Evolutionary conservation across 2,888 invertebrate species (phyloP), one percentile per base, ranked within the genome.

Genomic region (Prenolepis imparis): DNA sequence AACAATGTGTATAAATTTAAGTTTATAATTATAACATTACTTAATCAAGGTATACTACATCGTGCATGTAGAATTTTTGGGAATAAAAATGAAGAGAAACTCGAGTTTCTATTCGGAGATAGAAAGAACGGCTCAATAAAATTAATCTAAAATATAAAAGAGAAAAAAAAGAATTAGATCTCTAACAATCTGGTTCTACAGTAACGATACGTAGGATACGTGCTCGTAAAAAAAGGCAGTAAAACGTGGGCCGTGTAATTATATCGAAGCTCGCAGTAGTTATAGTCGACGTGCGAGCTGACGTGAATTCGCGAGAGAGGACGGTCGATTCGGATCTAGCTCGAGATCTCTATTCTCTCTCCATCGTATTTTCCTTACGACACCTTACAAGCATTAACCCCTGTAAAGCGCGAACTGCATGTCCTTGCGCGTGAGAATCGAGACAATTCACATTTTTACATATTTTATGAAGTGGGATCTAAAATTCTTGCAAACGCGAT

Each of bases 191-290:
- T 64, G 48, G 59, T 64, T 57, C 61, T 8, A n/a, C 61, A 44
- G 72, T 72, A 74, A 72, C 74, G 68, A 78, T 87, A 87, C 82
- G 78, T 61, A 73, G 88, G 75, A n/a, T 86, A 78, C 72, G 70
- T 57, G 68, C 52, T 83, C 80, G 87, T 88, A 87, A 87, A 87
- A 88, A 52, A 70, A 24, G 48, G n/a, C 61, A 44, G 80, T 87
- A 88, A 87, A 87, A 85, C 66, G 74, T 52, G 52, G 41, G 52
- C 83, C 48, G 83, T 80, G 85, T 85, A 85, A 87, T 87, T 87
- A 86, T 80, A 72, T 41, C 41, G 24, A 44, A 57, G 32, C 74
- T 81, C 74, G 32, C 70, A 67, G 84, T 75, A 88, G 84, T 88
- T 59, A 64, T 52, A 72, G 61, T 84, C 59, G 48, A 39, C 75